These are phyloP conservation scores for Chouioia cunea DNA, from an alignment of 2,888 invertebrate genomes.

Conservation along the genomic window DNA sequence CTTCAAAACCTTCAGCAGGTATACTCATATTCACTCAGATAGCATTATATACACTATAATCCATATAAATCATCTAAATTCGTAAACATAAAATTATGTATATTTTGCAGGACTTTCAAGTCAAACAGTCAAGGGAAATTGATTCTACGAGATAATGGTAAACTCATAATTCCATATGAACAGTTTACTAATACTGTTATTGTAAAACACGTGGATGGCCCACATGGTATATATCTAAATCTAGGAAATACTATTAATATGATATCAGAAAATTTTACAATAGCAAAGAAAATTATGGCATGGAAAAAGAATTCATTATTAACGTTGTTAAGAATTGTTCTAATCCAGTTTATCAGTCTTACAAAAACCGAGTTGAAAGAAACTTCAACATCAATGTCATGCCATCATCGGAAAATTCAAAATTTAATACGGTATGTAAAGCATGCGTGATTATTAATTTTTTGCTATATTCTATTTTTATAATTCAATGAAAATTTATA, in stretches of 20 bases:
- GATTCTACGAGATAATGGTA: conserved; percentile 87
- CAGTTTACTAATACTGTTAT: conserved; percentile 93
- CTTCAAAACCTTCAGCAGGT: no score
- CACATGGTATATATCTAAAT: conserved; percentile 86
- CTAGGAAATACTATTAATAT: conserved; percentile 87
- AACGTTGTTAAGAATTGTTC: conserved; percentile 92
- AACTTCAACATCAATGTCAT: no score
- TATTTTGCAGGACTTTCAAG: no score
- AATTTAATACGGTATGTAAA: no score
- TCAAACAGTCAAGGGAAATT: conserved; percentile 86
- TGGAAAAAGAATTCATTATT: conserved; percentile 91
- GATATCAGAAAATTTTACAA: conserved; percentile 88
- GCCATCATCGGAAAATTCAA: no score
- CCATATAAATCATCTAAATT: no score
- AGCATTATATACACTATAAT: no score
- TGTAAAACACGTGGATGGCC: conserved; percentile 91
- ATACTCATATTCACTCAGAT: no score
- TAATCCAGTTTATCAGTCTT: conserved; percentile 88
- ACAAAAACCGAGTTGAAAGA: conserved; percentile 85
- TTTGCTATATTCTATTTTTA: no score
- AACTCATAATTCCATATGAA: conserved; percentile 89
- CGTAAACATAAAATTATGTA: no score
- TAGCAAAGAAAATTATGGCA: conserved; percentile 85
- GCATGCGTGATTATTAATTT: no score
- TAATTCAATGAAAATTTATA: no score